Evolutionary conservation across 2,797 vertebrate species (phyloP), one percentile per base, ranked within the genome.

Genomic region (Melanotaenia trifasciata): DNA sequence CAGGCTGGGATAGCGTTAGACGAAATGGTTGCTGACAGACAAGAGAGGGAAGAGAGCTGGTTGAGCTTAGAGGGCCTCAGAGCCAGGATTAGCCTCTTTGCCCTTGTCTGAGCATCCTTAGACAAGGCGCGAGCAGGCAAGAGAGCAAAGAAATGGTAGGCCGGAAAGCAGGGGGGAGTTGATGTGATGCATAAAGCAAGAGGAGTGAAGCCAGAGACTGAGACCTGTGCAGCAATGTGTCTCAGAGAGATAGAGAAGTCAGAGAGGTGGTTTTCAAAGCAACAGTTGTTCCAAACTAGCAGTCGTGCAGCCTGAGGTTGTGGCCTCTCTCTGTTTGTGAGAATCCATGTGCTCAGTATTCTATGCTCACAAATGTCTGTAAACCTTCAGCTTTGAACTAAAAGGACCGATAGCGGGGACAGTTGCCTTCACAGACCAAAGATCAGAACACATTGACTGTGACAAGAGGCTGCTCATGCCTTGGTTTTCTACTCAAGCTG

Each of bases 41-140:
- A 69, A 87, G 76, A 63, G 78, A 40, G 64, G 79, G 58, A 74
- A 75, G 75, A 64, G 79, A 80, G 86, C 88, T 83, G 81, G 82
- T 79, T 78, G 83, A 85, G 87, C 79, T 77, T 28, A 66, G 81
- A 72, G 81, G 80, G 85, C 85, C 82, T 90, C 74, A 73, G 78
- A 89, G 89, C 84, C 81, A 90, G 88, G 84, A 93, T 93, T 92
- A 92, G 81, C 88, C 80, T 87, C 74, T 90, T 79, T 84, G 87
- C 76, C 88, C 89, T 87, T 84, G 87, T 86, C 80, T 83, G 74
- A 75, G 72, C 76, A 63, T 79, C 43, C 18, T 20, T 3, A 7
- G 5, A 18, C 16, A 45, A 18, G 54, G 75, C 76, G 75, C 45
- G 79, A 76, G 71, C 68, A 79, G 58, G 64, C 61, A 2, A 82